Conservation (phyloP, 1,140 invertebrate species). For the Probaryconus sp. region DNA sequence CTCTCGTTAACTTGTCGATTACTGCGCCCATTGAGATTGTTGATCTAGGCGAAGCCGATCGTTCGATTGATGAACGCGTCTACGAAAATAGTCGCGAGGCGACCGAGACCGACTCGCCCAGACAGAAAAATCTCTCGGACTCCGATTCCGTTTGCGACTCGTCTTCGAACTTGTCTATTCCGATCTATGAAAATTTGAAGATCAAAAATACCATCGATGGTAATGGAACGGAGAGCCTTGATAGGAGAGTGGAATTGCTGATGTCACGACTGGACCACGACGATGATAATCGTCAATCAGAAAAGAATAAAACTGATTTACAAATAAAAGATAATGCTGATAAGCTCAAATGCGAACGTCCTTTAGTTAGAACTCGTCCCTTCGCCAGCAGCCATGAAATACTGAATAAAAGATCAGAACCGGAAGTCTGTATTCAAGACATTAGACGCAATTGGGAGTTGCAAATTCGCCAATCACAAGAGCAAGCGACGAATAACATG, state of each 20-base stretch:
- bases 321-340: no score
- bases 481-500: constrained; percentile 16
- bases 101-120: constrained; percentile 1
- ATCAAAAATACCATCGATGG: constrained; percentile 22
- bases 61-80: constrained; percentile 68
- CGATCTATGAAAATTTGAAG: constrained; percentile 67
- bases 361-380: constrained; percentile 43
- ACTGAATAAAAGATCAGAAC: constrained; percentile 36
- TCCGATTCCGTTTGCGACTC: not conserved
- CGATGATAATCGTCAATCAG: constrained; percentile 18
- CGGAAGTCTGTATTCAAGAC: constrained; percentile 66
- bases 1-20: constrained; percentile 72
- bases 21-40: constrained; percentile 46
- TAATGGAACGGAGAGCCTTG: constrained; percentile 53
- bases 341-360: no score
- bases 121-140: not conserved
- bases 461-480: constrained; percentile 61
- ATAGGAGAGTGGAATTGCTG: constrained; percentile 68
- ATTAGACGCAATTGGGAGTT: constrained; percentile 72
- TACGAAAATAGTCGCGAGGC: constrained; percentile 71
- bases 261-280: constrained; percentile 72
- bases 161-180: constrained; percentile 9
- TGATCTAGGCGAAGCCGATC: constrained; percentile 67
- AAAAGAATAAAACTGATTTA: constrained; percentile 18
- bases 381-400: constrained; percentile 66